A percentile compares a stretch with the other conserved stretches of the same genome.
Conservation (phyloP, 2,888 invertebrate species). For the Hemithea aestivaria region DNA sequence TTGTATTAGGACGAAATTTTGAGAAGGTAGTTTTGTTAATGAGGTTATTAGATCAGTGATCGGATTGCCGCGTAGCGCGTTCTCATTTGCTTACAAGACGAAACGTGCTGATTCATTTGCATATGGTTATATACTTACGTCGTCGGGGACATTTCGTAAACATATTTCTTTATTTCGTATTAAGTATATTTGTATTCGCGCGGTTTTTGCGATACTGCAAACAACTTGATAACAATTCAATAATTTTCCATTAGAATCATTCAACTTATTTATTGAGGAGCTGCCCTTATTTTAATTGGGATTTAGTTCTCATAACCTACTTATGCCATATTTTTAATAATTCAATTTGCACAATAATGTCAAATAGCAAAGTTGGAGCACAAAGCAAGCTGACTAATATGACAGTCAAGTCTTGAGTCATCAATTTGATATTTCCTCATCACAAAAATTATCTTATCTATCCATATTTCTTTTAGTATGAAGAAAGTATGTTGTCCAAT, state of each 20-base stretch:
- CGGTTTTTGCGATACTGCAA: background rate
- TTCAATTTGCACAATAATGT: no score
- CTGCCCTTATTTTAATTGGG: constrained; percentile 16
- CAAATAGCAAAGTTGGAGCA: no score
- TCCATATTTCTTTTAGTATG: no score
- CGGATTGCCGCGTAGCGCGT: constrained; percentile 73
- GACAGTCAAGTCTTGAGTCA: no score
- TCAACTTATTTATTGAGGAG: constrained; percentile 5
- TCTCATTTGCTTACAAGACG: constrained; percentile 59
- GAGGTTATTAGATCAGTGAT: constrained; percentile 74
- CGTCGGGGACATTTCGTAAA: constrained; percentile 19
- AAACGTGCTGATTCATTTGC: constrained; percentile 78
- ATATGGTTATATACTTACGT: constrained; percentile 47
- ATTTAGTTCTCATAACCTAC: no score
- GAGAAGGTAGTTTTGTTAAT: constrained; percentile 41
- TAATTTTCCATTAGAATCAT: constrained; percentile 7
- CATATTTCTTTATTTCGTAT: background rate
- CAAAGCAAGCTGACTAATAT: no score
- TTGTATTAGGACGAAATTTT: constrained; percentile 41
- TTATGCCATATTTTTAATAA: no score
- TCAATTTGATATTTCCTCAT: no score
- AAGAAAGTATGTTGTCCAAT: no score
- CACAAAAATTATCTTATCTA: constrained; percentile 12
- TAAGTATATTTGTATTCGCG: background rate
- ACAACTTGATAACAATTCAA: constrained; percentile 6